Base-by-base conservation (phyloP, 2,797 vertebrate species). In the Coluber constrictor region DNA sequence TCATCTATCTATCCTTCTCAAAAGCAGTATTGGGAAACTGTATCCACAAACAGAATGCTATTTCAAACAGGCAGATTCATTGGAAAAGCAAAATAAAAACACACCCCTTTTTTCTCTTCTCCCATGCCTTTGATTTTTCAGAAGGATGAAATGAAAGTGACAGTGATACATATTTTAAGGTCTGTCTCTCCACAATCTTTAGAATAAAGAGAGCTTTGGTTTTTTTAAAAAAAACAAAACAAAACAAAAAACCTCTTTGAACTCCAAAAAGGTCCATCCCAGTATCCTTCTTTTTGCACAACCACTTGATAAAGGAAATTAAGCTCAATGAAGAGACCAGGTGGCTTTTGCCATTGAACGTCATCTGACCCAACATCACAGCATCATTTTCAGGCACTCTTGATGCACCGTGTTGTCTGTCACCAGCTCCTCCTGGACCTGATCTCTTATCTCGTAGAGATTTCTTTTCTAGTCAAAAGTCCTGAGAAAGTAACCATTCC, bases 101-200 rank as follows among this genome's bases (percentile, higher is more conserved):
- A 97, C 96, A 55, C 88, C 96, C 91, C 0, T 12, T 91, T 96
- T 96, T 95, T 96, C 95, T 95, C 96, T n/a, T 37, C 87, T 29
- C 97, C 97, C 98, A 96, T 94, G 96, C 97, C 98, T 99, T 99
- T 99, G 98, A 99, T 99, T 99, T 98, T 98, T 99, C 97, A 98
- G 98, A 98, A 98, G 98, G 98, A 98, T 98, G 98, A 98, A 99
- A 99, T 98, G 97, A 99, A 99, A 99, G 98, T 98, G 99, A 99
- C 98, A 99, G 98, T 98, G 98, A 99, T 99, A 99, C 98, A 99
- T 99, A 99, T 99, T 99, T 99, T 98, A 99, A 98, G 98, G 98
- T 98, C 98, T 97, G 96, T 98, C 98, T 98, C 98, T 98, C 98
- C 98, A 99, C 98, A 99, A 99, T 98, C 98, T 99, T 98, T 98